Evolutionary conservation across 2,797 vertebrate genomes (phyloP).

Genomic region (Pipistrellus nathusii): DNA sequence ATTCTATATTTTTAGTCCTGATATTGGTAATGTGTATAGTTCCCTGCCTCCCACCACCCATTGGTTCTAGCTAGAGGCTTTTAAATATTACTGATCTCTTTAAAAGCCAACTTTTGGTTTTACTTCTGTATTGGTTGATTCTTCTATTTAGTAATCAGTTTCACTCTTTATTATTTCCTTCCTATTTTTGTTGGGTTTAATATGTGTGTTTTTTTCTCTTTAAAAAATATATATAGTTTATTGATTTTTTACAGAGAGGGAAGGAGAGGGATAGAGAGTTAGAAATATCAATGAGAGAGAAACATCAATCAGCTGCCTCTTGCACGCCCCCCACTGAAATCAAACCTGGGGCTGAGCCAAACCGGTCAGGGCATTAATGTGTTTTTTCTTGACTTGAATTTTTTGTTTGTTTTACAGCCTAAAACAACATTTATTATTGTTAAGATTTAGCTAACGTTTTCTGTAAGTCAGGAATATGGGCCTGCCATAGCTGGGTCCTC

Average conservation of each 20-base stretch:
- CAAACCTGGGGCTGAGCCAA: too few species aligned
- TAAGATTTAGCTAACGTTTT: not conserved
- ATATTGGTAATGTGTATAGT: not conserved
- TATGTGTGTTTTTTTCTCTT: not conserved
- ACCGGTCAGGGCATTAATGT: not conserved
- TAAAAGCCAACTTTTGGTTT: not conserved
- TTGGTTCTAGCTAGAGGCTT: not conserved
- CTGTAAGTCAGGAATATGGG: not conserved
- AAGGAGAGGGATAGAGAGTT: too few species aligned
- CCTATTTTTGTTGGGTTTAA: not conserved
- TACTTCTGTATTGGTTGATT: not conserved
- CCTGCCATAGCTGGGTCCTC: not conserved
- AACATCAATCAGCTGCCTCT: too few species aligned
- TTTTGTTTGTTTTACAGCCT: not conserved
- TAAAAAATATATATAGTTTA: too few species aligned
- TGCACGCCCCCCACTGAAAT: too few species aligned
- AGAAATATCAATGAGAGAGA: too few species aligned
- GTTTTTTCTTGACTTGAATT: not conserved
- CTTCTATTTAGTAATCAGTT: not conserved
- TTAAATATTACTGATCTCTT: not conserved
- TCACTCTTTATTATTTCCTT: not conserved
- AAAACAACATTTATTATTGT: not conserved
- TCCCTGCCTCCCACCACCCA: not conserved
- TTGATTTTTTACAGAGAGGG: too few species aligned
- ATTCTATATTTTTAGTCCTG: slow-evolving; percentile 1